Evolutionary conservation across 2,888 invertebrate species (phyloP), one percentile per base, ranked within the genome.

Genomic region (Ypsolopha scabrella): DNA sequence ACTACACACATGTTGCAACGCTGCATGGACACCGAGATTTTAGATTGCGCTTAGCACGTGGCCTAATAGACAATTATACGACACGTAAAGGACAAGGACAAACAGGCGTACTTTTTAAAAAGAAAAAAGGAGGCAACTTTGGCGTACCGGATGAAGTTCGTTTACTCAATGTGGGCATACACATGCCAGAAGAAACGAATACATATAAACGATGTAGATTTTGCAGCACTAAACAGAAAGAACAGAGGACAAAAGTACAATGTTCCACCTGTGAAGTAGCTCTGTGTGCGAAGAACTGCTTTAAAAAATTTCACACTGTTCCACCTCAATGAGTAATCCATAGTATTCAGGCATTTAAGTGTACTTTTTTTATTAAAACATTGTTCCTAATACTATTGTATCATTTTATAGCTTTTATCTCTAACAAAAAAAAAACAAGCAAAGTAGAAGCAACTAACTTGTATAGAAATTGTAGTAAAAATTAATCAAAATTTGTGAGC

Each of bases 141-240:
- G 54, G 52, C 9, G 54, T 57, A 39, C 55, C 54, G 7, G 54
- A 55, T 14, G 57, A 57, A 48, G 51, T 55, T 6, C 55, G 57
- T 33, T 37, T 55, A 10, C 13, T 43, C 8, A 53, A 55, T 46
- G 54, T 58, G 9, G 56, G 56, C 14, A 37, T 51, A 34, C 58
- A 58, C 39, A 38, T 56, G 46, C 55, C 55, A 7, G 51, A 51
- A 41, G 48, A 53, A 51, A 34, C 1, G 34, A 33, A 41, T 7
- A 53, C 54, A 10, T 56, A 56, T 43, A 57, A 55, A 41, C 51
- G 56, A 48, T 57, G 56, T 49, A 38, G 52, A 7, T 55, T 54
- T 41, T 58, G 58, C 46, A 52, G 51, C 35, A 52, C 51, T 7
- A 55, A 52, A 48, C 47, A 50, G n/a, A 13, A 50, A 48, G 38